Percentiles rank a stretch among this genome's conserved stretches.
Conservation (phyloP, 2,113 vertebrate species). For the Oryzias celebensis region DNA sequence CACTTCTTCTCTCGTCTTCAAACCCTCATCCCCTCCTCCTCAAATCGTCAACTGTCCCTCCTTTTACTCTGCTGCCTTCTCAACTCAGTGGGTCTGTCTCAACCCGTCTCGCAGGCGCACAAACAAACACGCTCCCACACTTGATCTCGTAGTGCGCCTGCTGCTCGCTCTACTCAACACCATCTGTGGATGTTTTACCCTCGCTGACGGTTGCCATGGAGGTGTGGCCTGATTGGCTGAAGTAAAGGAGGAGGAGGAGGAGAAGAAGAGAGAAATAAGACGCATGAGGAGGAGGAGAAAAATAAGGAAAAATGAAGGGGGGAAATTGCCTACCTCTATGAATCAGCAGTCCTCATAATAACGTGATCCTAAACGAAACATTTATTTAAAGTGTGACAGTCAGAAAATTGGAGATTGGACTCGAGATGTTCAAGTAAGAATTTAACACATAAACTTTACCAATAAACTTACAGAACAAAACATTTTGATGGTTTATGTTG, state of each 20-base stretch:
- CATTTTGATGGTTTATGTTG: too few species aligned
- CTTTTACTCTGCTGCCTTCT: constrained; percentile 27
- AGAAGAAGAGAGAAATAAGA: constrained; percentile 38
- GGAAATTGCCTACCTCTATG: constrained; percentile 72
- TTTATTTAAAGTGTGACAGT: constrained; percentile 42
- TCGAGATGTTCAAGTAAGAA: too few species aligned
- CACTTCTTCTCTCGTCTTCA: constrained; percentile 43
- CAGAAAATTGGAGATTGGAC: constrained; percentile 13
- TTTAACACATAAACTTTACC: too few species aligned
- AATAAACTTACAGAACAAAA: too few species aligned
- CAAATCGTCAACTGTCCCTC: constrained; percentile 10
- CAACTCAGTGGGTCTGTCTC: constrained; percentile 40
- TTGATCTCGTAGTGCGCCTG: constrained; percentile 65
- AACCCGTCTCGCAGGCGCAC: constrained; percentile 50
- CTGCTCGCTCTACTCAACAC: constrained; percentile 76
- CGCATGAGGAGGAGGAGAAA: constrained; percentile 30
- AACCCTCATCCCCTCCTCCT: constrained; percentile 46
- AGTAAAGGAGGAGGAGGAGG: constrained; percentile 53
- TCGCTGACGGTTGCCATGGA: constrained; percentile 79
- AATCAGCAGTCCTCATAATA: constrained; percentile 79
- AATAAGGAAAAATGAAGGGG: constrained; percentile 58
- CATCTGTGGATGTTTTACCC: constrained; percentile 82
- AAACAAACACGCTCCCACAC: constrained; percentile 65
- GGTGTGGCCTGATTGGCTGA: constrained; percentile 79
- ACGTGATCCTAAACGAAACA: constrained; percentile 42